Conservation (phyloP, 2,113 vertebrate genomes). For the Chionomys nivalis region DNA sequence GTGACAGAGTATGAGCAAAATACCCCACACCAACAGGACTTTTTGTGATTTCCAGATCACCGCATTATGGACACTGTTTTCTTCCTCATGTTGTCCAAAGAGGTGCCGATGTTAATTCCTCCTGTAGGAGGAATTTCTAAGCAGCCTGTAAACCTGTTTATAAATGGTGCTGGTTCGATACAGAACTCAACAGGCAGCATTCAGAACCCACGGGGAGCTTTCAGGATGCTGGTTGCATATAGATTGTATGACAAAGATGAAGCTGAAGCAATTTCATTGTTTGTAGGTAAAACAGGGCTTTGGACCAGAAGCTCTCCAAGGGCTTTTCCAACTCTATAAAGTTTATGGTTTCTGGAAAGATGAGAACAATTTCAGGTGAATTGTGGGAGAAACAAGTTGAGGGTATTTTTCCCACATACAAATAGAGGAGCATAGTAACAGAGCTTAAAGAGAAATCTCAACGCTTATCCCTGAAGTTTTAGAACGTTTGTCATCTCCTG, state of each 20-base stretch:
- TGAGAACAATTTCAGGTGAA: constrained; percentile 48
- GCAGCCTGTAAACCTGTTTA: not conserved
- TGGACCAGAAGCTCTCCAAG: constrained; percentile 19
- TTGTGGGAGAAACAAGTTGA: constrained; percentile 25
- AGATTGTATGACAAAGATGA: constrained; percentile 56
- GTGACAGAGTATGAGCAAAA: not conserved
- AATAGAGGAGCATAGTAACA: constrained; percentile 10
- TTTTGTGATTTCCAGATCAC: constrained; percentile 25
- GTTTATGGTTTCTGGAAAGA: constrained; percentile 47
- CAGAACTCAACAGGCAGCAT: not conserved
- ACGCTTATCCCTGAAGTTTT: not conserved
- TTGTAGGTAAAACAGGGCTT: constrained; percentile 23
- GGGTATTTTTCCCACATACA: not conserved
- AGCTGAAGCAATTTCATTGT: constrained; percentile 42
- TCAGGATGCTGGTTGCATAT: not conserved
- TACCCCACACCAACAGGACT: not conserved
- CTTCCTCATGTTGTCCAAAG: not conserved
- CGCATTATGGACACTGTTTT: not conserved
- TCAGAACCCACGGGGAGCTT: not conserved
- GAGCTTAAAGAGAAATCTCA: constrained; percentile 31
- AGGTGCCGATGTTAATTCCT: not conserved
- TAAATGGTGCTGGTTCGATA: not conserved
- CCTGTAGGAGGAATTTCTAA: too few relatives aligned
- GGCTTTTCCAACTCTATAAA: not conserved
- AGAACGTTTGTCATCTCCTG: not conserved